Evolutionary conservation across 2,888 invertebrate genomes (phyloP).

Genomic region (Amaurobius ferox): DNA sequence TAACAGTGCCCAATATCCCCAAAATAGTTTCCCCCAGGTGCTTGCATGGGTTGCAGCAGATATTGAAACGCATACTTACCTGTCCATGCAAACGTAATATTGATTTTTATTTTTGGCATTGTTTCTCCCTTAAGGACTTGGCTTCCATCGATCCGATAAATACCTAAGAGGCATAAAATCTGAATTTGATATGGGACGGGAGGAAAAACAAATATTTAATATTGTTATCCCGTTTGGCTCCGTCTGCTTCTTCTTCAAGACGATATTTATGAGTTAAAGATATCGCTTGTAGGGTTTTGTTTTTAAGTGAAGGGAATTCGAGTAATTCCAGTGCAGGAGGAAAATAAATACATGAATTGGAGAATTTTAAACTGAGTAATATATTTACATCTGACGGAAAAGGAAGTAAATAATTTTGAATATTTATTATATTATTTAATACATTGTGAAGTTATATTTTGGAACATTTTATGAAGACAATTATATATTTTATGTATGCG

Average conservation of each 20-base stretch:
- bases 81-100: conserved; percentile 34
- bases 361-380: too few species aligned
- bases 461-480: too few species aligned
- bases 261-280: conserved; percentile 4
- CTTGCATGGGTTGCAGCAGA: neutral
- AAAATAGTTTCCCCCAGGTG: conserved; percentile 28
- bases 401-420: too few species aligned
- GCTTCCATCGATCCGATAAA: conserved; percentile 42
- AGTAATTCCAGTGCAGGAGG: neutral
- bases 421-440: too few species aligned
- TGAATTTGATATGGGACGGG: conserved; percentile 39
- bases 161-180: conserved; percentile 50
- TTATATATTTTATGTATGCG: too few species aligned
- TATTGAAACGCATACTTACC: conserved; percentile 36
- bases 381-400: too few species aligned
- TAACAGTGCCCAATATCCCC: too few species aligned
- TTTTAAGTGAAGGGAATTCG: neutral
- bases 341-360: too few species aligned
- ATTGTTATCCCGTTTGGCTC: neutral
- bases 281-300: neutral
- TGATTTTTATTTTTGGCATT: conserved; percentile 55
- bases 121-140: conserved; percentile 13
- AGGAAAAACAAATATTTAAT: conserved; percentile 4
- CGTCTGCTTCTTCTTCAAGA: neutral
- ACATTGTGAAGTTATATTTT: too few species aligned